Conservation (phyloP, 2,888 invertebrate species). For the Julus scandinavius region DNA sequence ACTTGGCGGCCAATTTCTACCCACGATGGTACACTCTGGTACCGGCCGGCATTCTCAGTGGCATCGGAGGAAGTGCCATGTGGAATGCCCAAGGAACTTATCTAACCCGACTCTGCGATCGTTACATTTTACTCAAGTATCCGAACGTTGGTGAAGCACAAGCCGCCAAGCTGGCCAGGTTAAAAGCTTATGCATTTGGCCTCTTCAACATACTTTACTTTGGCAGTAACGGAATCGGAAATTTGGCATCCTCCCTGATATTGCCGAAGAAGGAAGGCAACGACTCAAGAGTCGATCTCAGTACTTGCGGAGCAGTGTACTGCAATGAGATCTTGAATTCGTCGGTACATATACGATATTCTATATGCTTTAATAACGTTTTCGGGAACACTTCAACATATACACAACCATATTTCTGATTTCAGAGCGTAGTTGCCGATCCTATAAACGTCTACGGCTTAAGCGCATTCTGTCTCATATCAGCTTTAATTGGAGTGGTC, state of each 20-base stretch:
- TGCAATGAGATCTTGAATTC: slow-evolving; percentile 51
- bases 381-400: no score
- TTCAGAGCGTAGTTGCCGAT: not conserved
- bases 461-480: slow-evolving; percentile 87
- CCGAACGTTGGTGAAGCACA: not conserved
- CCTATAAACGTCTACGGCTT: slow-evolving; percentile 84
- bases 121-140: not conserved
- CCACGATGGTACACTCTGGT: slow-evolving; percentile 86
- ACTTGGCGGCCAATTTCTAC: slow-evolving; percentile 93
- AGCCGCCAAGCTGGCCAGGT: not conserved
- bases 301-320: not conserved
- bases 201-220: slow-evolving; percentile 51
- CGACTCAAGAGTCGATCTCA: not conserved
- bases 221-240: slow-evolving; percentile 20
- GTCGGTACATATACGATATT: not conserved
- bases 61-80: slow-evolving; percentile 94
- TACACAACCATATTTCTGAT: not conserved
- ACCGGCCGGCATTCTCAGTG: slow-evolving; percentile 90
- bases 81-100: slow-evolving; percentile 99
- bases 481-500: slow-evolving; percentile 84
- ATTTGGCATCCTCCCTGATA: slow-evolving; percentile 49
- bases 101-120: slow-evolving; percentile 72
- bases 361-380: not conserved
- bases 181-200: slow-evolving; percentile 43
- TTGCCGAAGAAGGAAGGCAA: not conserved